Base-by-base conservation (phyloP, 1,140 invertebrate genomes). In the Pseudobourletiella spinata region DNA sequence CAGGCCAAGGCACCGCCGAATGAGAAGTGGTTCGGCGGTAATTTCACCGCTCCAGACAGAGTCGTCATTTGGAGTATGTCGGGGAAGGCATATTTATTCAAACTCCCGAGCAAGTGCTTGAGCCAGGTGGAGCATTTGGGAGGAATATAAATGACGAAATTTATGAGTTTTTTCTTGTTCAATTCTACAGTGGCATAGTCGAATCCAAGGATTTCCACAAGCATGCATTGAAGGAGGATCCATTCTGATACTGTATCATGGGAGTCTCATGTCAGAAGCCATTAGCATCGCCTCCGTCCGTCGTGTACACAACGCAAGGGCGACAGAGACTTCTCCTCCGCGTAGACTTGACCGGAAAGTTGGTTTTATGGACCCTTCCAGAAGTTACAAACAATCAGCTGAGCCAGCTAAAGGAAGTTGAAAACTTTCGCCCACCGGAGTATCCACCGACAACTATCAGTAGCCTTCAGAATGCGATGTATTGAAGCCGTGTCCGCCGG, bases 21-120 rank as follows among this genome's bases (percentile, higher is more conserved):
- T 1, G 92, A 95, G 76, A 81, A 91, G 6, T 97, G 94, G 93
- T 83, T 91, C 78, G 91, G 92, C 15, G 95, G 94, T 1, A 90
- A 96, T 74, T 98, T 98, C 73, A 77, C 97, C 15, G 82, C 88
- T 2, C 85, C 88, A 2, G 95, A 96, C 73, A 79, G 88, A 39
- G 89, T 97, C 0, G 83, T 97, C 55, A 82, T 95, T 0, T 97
- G 92, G 89, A 93, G 88, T 51, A 91, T 92, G 64, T 87, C 91
- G 71, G 94, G 94, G 59, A 92, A 91, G 75, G 91, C 89, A 44
- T 97, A 95, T 76, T 79, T 98, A 59, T 98, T 94, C 75, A 92
- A 90, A 76, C 77, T 98, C 68, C 94, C 95, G 4, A 87, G 89
- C 61, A 97, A 97, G 91, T 94, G 85, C n/a, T n/a, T n/a, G n/a